Evolutionary conservation across 2,797 vertebrate species (phyloP).

Genomic region (Cichlasoma orientale): DNA sequence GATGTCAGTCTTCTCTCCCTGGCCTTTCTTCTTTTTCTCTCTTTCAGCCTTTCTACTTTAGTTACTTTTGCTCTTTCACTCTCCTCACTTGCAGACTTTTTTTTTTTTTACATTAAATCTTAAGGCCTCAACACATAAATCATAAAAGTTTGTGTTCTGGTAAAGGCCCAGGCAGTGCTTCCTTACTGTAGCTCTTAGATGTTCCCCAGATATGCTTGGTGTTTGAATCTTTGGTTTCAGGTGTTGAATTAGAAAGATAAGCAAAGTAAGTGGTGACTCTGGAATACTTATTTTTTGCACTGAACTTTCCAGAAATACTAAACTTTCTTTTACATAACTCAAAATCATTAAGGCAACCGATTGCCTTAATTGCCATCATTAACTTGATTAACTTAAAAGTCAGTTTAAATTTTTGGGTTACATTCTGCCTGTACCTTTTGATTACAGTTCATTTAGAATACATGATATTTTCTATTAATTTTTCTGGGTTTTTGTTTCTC

Average conservation of each 20-base stretch:
- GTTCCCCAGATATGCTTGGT: background rate
- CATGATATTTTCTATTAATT: background rate
- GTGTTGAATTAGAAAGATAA: background rate
- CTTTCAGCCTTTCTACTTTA: conserved; percentile 9
- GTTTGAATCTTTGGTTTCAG: background rate
- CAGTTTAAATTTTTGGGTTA: background rate
- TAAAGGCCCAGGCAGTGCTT: conserved; percentile 1
- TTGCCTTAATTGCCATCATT: conserved; percentile 3
- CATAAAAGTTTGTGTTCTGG: conserved; percentile 3
- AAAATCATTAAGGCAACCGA: background rate
- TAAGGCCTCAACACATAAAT: conserved; percentile 20
- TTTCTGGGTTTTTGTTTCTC: background rate
- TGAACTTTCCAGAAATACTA: background rate
- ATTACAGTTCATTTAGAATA: background rate
- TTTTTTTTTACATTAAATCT: conserved; percentile 24
- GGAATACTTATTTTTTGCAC: background rate
- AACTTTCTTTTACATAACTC: background rate
- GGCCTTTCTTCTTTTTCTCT: conserved; percentile 17
- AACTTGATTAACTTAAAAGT: background rate
- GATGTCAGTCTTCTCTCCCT: conserved; percentile 30
- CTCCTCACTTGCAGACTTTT: background rate
- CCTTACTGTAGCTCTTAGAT: background rate
- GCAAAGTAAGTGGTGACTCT: background rate
- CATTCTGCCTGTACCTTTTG: background rate
- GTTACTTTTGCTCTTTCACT: conserved; percentile 19